Percentiles rank a stretch among this genome's conserved stretches.
phyloP scores from a whole-genome alignment of 2,797 vertebrate species.

The Chelonia mydas region DNA sequence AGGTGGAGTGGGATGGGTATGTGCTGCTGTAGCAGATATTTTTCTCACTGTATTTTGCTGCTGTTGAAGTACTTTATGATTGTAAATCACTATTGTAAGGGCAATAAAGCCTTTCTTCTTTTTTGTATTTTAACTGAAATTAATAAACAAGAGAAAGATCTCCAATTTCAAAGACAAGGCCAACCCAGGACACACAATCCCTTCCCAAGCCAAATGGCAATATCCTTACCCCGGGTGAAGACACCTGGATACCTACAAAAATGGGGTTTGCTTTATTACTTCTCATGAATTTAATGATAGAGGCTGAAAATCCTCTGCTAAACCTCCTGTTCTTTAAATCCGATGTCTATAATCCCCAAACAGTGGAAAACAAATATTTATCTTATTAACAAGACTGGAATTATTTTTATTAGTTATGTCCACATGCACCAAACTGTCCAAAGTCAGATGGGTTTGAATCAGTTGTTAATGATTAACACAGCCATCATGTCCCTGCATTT shows the following conservation, averaged over 20 bases:
- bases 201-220: not conserved
- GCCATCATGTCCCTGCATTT: constrained; percentile 58
- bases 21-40: not conserved
- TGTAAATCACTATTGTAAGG: not conserved
- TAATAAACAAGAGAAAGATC: not conserved
- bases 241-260: not conserved
- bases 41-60: not conserved
- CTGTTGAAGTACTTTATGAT: not conserved
- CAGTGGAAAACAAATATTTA: constrained; percentile 68
- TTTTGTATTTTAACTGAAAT: not conserved
- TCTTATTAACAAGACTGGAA: constrained; percentile 74
- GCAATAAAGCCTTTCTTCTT: not conserved
- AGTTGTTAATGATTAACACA: constrained; percentile 71
- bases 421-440: constrained; percentile 71
- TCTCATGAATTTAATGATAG: constrained; percentile 24
- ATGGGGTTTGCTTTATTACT: constrained; percentile 6
- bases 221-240: not conserved
- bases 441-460: constrained; percentile 76
- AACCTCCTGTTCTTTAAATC: constrained; percentile 46
- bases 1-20: not conserved
- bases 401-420: constrained; percentile 76
- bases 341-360: constrained; percentile 52
- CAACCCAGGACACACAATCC: not conserved
- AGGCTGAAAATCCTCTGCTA: constrained; percentile 18
- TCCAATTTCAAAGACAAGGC: not conserved